Evolutionary conservation across 1,140 invertebrate genomes (phyloP).

Genomic region (Procambarus virginalis): DNA sequence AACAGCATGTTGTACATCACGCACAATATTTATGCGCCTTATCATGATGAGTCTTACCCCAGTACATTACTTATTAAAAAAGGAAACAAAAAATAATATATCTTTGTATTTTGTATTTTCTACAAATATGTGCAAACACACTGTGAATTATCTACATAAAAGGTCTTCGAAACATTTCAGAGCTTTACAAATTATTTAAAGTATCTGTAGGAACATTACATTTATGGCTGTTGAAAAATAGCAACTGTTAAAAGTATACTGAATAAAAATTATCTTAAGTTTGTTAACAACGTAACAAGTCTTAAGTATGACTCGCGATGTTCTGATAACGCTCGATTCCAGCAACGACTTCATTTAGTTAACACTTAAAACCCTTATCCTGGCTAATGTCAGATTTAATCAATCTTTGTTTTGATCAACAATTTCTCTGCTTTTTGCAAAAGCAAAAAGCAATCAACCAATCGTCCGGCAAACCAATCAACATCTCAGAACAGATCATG

Average conservation of each 20-base stretch:
- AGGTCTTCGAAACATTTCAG: constrained; percentile 17
- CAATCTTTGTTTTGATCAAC: background rate
- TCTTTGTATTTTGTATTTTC: constrained; percentile 23
- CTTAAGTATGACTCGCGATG: background rate
- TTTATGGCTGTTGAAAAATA: constrained; percentile 9
- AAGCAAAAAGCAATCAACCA: too few species aligned
- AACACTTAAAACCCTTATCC: background rate
- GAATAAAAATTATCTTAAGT: background rate
- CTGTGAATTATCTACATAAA: constrained; percentile 35
- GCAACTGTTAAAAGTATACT: background rate
- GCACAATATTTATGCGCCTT: too few species aligned
- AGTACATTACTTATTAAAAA: background rate
- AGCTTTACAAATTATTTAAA: constrained; percentile 24
- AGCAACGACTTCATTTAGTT: background rate
- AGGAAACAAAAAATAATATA: background rate
- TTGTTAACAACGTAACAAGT: background rate
- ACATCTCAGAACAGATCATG: background rate
- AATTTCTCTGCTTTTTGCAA: too few species aligned
- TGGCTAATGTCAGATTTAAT: background rate
- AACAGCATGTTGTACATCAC: too few species aligned
- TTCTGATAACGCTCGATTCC: background rate
- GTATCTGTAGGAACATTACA: constrained; percentile 22
- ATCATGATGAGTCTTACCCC: too few species aligned
- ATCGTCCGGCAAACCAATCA: too few species aligned
- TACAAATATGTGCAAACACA: constrained; percentile 42